These are phyloP conservation scores for Epinephelus lanceolatus DNA, from an alignment of 2,113 vertebrate genomes.

Conservation along the genomic window DNA sequence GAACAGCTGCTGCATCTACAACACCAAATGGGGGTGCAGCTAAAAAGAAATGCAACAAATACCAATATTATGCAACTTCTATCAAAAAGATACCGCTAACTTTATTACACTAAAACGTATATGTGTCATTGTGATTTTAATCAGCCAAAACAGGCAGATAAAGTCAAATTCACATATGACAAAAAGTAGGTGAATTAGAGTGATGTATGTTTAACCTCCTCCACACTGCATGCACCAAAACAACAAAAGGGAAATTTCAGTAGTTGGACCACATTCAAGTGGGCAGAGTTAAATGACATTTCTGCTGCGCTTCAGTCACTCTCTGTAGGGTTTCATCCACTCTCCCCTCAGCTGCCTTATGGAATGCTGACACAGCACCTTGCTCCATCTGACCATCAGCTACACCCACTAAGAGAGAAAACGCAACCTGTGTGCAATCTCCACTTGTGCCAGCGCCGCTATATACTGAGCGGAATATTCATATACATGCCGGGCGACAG, in stretches of 20 bases:
- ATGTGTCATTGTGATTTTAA: not conserved
- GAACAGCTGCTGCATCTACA: not conserved
- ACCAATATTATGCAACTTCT: not conserved
- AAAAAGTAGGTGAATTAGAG: not conserved
- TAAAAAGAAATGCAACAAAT: not conserved
- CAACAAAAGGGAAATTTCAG: conserved; percentile 28
- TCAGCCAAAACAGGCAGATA: not conserved
- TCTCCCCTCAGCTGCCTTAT: conserved; percentile 67
- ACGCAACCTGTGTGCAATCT: conserved; percentile 64
- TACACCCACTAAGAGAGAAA: conserved; percentile 57
- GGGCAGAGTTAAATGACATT: conserved; percentile 67
- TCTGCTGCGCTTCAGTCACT: conserved; percentile 68
- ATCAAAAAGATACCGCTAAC: not conserved
- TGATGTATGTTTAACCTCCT: conserved; percentile 5
- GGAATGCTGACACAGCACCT: conserved; percentile 76
- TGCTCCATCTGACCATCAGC: conserved; percentile 75
- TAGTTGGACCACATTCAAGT: conserved; percentile 58
- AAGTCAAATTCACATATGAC: not conserved
- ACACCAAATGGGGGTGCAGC: not conserved
- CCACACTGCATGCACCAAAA: conserved; percentile 15
- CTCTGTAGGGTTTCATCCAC: conserved; percentile 69
- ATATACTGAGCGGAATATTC: conserved; percentile 15
- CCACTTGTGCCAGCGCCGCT: conserved; percentile 39
- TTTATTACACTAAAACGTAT: not conserved
- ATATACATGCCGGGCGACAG: not conserved